phyloP scores from a whole-genome alignment of 2,888 invertebrate species.

The Timema cristinae region DNA sequence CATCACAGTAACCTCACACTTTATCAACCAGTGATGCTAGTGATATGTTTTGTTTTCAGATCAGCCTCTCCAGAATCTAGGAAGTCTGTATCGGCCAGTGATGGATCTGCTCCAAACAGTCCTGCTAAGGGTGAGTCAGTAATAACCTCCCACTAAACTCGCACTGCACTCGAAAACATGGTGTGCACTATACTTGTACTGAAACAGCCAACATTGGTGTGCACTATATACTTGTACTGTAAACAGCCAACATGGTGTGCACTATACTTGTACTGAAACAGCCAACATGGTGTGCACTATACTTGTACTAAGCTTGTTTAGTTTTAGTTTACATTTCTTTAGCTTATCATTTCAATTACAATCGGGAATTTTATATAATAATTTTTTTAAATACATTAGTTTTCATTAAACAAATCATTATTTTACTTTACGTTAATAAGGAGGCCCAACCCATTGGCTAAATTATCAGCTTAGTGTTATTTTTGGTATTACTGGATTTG shows the following conservation, averaged over 20 bases:
- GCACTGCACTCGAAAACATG: no score
- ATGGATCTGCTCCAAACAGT: slow-evolving; percentile 37
- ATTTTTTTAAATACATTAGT: background rate
- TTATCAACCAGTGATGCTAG: no score
- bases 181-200: background rate
- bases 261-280: no score
- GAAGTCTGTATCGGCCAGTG: slow-evolving; percentile 59
- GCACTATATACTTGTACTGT: no score
- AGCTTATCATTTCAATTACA: background rate
- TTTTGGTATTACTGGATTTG: no score
- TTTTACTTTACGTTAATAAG: no score
- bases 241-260: background rate
- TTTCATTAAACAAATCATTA: background rate
- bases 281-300: background rate
- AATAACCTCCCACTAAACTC: no score
- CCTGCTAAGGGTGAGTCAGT: slow-evolving; percentile 16
- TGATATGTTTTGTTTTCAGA: slow-evolving; percentile 30
- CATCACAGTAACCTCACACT: no score
- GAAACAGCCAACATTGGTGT: no score
- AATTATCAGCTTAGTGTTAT: no score
- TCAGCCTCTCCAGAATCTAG: slow-evolving; percentile 55
- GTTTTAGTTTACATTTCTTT: background rate
- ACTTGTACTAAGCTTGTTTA: background rate
- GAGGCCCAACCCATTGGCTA: no score
- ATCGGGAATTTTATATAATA: background rate